Evolutionary conservation across 2,113 vertebrate species (phyloP).

Genomic region (Phalacrocorax aristotelis): DNA sequence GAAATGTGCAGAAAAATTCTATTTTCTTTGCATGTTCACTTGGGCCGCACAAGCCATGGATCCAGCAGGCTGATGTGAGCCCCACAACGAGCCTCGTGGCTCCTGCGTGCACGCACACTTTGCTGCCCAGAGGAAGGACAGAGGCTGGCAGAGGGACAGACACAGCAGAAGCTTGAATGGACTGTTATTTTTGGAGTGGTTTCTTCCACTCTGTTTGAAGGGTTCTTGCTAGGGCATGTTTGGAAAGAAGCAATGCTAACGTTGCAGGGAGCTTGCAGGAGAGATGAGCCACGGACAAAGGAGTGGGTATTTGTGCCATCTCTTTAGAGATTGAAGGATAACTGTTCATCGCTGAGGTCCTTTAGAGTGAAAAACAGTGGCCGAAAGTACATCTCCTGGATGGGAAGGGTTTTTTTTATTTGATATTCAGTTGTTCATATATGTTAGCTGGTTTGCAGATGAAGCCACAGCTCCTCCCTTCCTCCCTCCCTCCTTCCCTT

Average conservation of each 20-base stretch:
- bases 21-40: neutral
- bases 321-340: neutral
- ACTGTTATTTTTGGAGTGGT: neutral
- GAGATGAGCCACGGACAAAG: neutral
- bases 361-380: neutral
- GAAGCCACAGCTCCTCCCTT: conserved; percentile 55
- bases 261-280: neutral
- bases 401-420: conserved; percentile 28
- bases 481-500: neutral
- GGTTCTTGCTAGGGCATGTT: neutral
- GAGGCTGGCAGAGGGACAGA: neutral
- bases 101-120: neutral
- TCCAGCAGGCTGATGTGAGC: neutral
- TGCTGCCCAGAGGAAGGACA: neutral
- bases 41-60: neutral
- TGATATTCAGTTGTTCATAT: conserved; percentile 72
- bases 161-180: neutral
- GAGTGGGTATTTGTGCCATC: neutral
- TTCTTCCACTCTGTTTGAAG: neutral
- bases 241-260: neutral
- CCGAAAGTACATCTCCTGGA: conserved; percentile 17
- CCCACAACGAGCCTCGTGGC: neutral
- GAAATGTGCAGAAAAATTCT: conserved; percentile 1
- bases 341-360: neutral
- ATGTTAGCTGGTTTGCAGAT: conserved; percentile 68